Conservation (phyloP, 1,140 invertebrate species). For the Sarcophaga peregrina region DNA sequence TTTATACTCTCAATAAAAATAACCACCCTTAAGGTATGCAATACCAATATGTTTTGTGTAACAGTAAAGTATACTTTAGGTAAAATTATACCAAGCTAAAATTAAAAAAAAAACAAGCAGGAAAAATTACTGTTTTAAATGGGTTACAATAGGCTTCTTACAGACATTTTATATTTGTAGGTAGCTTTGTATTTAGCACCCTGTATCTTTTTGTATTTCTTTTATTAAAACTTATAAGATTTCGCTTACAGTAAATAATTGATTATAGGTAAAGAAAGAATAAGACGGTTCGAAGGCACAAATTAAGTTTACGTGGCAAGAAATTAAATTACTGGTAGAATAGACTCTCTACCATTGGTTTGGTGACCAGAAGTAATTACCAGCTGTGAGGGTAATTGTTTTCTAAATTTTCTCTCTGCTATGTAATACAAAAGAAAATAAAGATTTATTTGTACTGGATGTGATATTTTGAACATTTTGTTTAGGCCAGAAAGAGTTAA, state of each 20-base stretch:
- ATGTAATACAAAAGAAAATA: no score
- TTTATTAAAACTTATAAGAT: neutral
- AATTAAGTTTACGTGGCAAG: neutral
- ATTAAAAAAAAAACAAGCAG: neutral
- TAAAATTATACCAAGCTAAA: neutral
- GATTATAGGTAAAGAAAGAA: conserved; percentile 3
- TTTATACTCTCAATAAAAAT: neutral
- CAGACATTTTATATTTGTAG: neutral
- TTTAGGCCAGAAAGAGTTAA: no score
- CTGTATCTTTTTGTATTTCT: no score
- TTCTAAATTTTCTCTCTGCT: no score
- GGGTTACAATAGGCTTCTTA: neutral
- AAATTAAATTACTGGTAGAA: neutral
- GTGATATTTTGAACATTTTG: no score
- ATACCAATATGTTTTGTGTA: neutral
- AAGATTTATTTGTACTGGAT: no score
- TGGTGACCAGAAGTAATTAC: neutral
- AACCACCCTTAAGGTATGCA: neutral
- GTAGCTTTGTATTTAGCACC: no score
- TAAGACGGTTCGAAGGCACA: neutral
- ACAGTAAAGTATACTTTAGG: neutral
- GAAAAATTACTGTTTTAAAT: neutral
- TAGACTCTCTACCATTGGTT: neutral
- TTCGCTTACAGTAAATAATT: neutral
- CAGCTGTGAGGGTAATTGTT: no score